Evolutionary conservation across 2,797 vertebrate species (phyloP).

Genomic region (Microctenopoma lineatum): DNA sequence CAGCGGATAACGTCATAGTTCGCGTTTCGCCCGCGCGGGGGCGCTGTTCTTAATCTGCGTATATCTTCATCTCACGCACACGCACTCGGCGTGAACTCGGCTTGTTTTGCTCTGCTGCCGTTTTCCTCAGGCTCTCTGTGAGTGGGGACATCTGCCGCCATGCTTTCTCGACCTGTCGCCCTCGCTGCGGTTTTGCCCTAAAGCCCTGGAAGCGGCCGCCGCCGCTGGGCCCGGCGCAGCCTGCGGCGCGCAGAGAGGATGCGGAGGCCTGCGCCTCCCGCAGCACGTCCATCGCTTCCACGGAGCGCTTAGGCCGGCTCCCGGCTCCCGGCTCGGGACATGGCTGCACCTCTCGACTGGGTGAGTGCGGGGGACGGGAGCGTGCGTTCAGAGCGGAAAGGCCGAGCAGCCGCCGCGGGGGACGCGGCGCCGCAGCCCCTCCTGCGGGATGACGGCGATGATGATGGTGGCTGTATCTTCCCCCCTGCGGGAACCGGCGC

Average conservation of each 20-base stretch:
- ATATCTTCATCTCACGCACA: too few species aligned
- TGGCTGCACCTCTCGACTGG: conserved; percentile 85
- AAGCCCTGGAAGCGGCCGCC: neutral
- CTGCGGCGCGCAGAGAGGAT: conserved; percentile 55
- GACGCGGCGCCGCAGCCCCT: conserved; percentile 42
- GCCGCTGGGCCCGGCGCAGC: conserved; percentile 54
- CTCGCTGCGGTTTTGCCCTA: rapidly evolving
- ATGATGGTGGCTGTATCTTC: conserved; percentile 34
- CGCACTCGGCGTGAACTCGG: neutral
- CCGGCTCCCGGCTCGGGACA: conserved; percentile 43
- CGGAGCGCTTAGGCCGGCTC: conserved; percentile 23
- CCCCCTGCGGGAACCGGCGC: conserved; percentile 31
- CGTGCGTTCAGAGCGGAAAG: conserved; percentile 54
- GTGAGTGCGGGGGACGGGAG: conserved; percentile 82
- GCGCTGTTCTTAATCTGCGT: conserved; percentile 15
- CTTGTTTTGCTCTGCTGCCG: neutral
- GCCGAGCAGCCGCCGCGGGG: conserved; percentile 66
- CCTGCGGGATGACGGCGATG: conserved; percentile 23
- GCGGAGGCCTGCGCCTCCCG: conserved; percentile 62
- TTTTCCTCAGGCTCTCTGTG: neutral
- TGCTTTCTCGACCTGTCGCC: too few species aligned
- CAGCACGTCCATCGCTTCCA: conserved; percentile 34
- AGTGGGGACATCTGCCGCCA: too few species aligned
- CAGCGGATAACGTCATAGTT: neutral
- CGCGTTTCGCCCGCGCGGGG: conserved; percentile 30